A percentile compares a stretch with the other conserved stretches of the same genome.
Evolutionary conservation across 2,888 invertebrate species (phyloP).

Genomic region (Nomada fucata): DNA sequence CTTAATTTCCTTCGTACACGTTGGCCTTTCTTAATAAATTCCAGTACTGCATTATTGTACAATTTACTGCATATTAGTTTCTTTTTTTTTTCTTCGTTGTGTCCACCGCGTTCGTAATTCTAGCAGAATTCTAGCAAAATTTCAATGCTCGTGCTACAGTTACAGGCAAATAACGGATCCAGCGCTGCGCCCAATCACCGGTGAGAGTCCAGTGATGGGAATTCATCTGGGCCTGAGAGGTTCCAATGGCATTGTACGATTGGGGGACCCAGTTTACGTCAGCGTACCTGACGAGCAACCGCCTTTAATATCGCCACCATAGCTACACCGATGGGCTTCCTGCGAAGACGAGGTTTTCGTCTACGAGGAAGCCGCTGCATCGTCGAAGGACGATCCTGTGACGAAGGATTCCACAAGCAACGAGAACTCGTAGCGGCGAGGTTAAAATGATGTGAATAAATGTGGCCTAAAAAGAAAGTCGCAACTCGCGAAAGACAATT

Average conservation of each 20-base stretch:
- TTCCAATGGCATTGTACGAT: constrained; percentile 81
- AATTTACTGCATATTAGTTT: no score
- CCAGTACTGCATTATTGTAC: no score
- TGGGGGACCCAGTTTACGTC: constrained; percentile 85
- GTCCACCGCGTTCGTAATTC: background rate
- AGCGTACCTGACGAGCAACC: constrained; percentile 77
- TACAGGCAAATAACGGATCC: constrained; percentile 84
- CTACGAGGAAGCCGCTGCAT: constrained; percentile 5
- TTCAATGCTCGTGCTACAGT: constrained; percentile 77
- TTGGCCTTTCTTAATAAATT: no score
- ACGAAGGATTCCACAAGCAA: background rate
- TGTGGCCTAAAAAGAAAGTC: background rate
- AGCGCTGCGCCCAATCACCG: constrained; percentile 73
- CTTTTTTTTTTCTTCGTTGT: no score
- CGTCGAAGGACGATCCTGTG: background rate
- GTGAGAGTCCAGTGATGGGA: constrained; percentile 85
- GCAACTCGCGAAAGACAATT: background rate
- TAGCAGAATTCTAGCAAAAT: background rate
- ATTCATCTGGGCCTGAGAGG: constrained; percentile 85
- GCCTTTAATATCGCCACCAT: constrained; percentile 72
- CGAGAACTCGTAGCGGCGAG: constrained; percentile 16
- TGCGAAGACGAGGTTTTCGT: constrained; percentile 73
- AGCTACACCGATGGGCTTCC: constrained; percentile 82
- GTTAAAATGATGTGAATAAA: background rate
- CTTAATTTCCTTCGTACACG: background rate